Base-by-base conservation (phyloP, 2,113 vertebrate genomes). In the Dicrurus megarhynchus region DNA sequence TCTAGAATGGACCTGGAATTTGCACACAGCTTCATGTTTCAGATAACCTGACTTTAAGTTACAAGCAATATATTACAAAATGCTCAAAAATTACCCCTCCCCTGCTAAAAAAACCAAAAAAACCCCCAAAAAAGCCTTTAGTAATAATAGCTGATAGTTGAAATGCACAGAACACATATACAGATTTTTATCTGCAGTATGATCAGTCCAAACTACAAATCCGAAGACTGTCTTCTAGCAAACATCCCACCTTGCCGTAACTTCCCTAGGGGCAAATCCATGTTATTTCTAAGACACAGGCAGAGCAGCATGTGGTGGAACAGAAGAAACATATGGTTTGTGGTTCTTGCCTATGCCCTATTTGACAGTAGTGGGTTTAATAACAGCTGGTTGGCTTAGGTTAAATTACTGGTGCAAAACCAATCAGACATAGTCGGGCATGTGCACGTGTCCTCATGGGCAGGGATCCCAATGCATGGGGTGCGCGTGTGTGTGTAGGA, bases 401-500 rank as follows among this genome's bases (percentile, higher is more conserved):
- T 83, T 86, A 90, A 93, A 92, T 81, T 81, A 71, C 64, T 69
- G 82, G 90, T 88, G 60, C 32, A 95, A 94, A 96, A 75, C 83
- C 92, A 67, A 37, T 23, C 24, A 55, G 93, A 84, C 59, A 30
- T 37, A 63, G 33, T 4, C 59, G 67, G 67, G 41, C 46, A 68
- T 16, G 24, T 70, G 59, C 82, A 74, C n/a, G 9, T 44, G 44
- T 56, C 57, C 6, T 1, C 3, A 0, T 2, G 28, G 82, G 71
- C 90, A 94, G 39, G 16, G 56, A 84, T 90, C 69, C 79, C 19
- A 1, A 5, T 0, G 37, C 52, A 22, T 0, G 35, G 44, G 2
- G 26, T 2, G 59, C 16, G 81, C 1, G 3, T 4, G 0, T 42
- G 64, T 11, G 35, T 9, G 23, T 6, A 49, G 61, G 42, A 84